Evolutionary conservation across 2,888 invertebrate genomes (phyloP), one percentile per base, ranked within the genome.

Genomic region (Emmelina monodactyla): DNA sequence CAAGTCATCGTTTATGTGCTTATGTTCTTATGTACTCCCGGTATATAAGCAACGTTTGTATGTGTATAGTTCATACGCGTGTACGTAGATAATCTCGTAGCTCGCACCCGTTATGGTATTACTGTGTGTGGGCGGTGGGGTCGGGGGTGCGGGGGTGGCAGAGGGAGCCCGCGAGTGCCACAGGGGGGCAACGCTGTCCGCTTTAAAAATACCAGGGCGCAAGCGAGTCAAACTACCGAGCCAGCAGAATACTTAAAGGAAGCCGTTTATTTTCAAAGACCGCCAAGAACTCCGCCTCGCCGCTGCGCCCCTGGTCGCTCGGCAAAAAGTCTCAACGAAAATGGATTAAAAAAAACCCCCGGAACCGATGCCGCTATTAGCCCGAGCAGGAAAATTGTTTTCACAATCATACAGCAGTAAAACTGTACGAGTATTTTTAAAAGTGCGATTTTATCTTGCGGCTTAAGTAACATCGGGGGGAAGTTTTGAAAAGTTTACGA

Each of bases 21-120:
- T 61, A 69, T 66, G 51, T 66, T 54, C 60, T 47, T 61, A 69
- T 71, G 58, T 71, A 62, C 58, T 55, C 42, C 54, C 45, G 48
- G 64, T 70, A 78, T 51, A 78, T 75, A 71, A 46, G 46, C 59
- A 50, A 44, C 57, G 62, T 58, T 55, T 64, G 68, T 68, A 62
- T 54, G 58, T 61, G 59, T 63, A 63, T 65, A 60, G 62, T 57
- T 53, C 52, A 52, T 63, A 70, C 67, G 67, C 65, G 61, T 66
- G 66, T 71, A 71, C 61, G 72, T 71, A 72, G 65, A 79, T 79
- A 78, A 79, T 79, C 78, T 76, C 78, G 75, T 78, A 78, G 73
- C 72, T 67, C 67, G 69, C 75, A 63, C 76, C 78, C 75, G 76
- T 75, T 78, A 79, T 79, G 78, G 76, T 71, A 78, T 78, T 71